Conservation (phyloP, 1,140 invertebrate genomes). For the Elysia chlorotica region DNA sequence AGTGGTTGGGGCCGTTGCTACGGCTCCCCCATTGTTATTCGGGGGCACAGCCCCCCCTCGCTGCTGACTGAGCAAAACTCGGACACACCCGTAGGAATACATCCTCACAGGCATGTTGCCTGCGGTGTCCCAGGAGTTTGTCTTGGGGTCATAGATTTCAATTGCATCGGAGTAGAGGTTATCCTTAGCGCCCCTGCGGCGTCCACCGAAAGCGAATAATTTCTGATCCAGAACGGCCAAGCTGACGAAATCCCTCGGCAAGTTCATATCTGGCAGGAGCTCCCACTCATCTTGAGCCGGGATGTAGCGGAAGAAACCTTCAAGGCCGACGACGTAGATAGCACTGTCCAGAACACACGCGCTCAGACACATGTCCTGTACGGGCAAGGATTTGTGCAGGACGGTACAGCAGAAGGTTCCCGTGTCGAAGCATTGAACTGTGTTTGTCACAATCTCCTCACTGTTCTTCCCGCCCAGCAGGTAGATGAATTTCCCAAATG, state of each 20-base stretch:
- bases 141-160: conserved; percentile 46
- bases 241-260: conserved; percentile 53
- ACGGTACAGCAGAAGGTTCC: conserved; percentile 35
- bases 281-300: conserved; percentile 47
- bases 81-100: conserved; percentile 57
- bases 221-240: conserved; percentile 53
- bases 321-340: conserved; percentile 56
- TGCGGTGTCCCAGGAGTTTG: conserved; percentile 40
- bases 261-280: conserved; percentile 47
- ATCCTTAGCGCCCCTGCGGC: conserved; percentile 51
- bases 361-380: conserved; percentile 56
- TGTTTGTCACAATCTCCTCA: conserved; percentile 53
- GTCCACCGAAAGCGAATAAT: conserved; percentile 51
- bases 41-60: background rate
- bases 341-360: conserved; percentile 45
- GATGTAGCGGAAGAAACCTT: conserved; percentile 49
- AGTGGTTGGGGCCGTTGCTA: too few species aligned
- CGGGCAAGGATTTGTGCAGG: conserved; percentile 42
- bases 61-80: conserved; percentile 40
- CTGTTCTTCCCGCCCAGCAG: conserved; percentile 56
- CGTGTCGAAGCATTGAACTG: conserved; percentile 54
- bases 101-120: conserved; percentile 51
- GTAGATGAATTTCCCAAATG: conserved; percentile 49
- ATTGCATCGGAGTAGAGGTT: conserved; percentile 53
- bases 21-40: too few species aligned